Conservation (phyloP, 1,140 invertebrate genomes). For the Venturia canescens region DNA sequence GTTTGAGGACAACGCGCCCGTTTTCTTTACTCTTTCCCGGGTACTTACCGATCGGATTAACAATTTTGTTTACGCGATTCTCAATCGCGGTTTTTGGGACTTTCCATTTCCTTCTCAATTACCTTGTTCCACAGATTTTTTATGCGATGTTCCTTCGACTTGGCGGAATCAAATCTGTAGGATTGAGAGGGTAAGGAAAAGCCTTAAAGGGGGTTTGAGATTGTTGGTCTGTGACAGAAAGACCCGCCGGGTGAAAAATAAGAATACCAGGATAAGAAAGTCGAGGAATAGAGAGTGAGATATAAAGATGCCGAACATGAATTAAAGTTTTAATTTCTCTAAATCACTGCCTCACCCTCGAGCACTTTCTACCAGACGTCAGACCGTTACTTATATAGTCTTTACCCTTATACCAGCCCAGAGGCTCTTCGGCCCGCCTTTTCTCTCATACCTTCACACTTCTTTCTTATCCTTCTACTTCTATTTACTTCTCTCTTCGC, state of each 20-base stretch:
- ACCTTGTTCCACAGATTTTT: background rate
- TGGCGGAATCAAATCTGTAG: background rate
- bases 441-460: constrained; percentile 53
- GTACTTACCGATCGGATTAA: constrained; percentile 67
- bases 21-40: constrained; percentile 54
- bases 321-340: constrained; percentile 79
- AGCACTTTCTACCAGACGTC: constrained; percentile 74
- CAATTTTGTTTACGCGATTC: constrained; percentile 53
- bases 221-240: constrained; percentile 37
- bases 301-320: constrained; percentile 73
- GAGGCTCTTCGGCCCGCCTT: constrained; percentile 53
- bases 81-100: constrained; percentile 52
- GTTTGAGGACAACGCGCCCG: constrained; percentile 63
- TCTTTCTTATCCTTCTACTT: background rate
- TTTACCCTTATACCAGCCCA: constrained; percentile 70
- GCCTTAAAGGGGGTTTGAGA: constrained; percentile 16
- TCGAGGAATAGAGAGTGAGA: constrained; percentile 51
- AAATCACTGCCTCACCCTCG: constrained; percentile 75
- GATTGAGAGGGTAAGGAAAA: constrained; percentile 37
- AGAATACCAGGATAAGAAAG: constrained; percentile 41
- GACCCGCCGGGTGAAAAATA: constrained; percentile 2
- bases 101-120: constrained; percentile 42
- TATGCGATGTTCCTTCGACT: background rate
- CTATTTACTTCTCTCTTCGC: background rate
- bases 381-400: constrained; percentile 76